These are phyloP conservation scores for Empidonax traillii DNA, from an alignment of 2,113 vertebrate genomes.

Conservation along the genomic window DNA sequence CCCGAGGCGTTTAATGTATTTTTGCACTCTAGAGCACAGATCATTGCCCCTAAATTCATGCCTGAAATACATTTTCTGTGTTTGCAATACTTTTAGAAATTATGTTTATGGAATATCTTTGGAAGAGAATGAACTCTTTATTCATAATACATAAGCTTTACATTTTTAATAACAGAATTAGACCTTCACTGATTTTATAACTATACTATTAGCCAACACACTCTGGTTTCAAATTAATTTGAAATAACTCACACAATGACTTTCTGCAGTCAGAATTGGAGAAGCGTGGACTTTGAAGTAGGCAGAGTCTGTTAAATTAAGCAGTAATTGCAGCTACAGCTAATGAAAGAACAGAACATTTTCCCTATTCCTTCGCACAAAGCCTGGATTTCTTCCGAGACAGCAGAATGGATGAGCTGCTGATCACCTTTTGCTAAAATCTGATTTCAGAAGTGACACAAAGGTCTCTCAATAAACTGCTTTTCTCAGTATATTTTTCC, in stretches of 20 bases:
- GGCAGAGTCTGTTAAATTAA: constrained; percentile 57
- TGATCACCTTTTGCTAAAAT: not conserved
- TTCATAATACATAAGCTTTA: constrained; percentile 72
- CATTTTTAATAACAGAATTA: constrained; percentile 74
- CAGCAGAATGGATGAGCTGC: not conserved
- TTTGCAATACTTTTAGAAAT: constrained; percentile 53
- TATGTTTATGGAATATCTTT: constrained; percentile 66
- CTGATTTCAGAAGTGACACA: not conserved
- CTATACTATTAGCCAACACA: constrained; percentile 47
- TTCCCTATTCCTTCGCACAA: not conserved
- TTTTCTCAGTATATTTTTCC: not conserved
- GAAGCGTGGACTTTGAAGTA: constrained; percentile 48
- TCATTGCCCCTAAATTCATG: not conserved
- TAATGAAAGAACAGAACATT: constrained; percentile 30
- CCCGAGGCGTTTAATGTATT: not conserved
- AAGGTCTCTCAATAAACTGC: not conserved
- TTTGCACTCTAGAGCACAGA: not conserved
- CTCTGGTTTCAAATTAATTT: constrained; percentile 56
- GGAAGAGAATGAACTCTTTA: constrained; percentile 52
- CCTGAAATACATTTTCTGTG: constrained; percentile 10
- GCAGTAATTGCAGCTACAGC: constrained; percentile 5
- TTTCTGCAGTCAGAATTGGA: constrained; percentile 37
- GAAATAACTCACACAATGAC: constrained; percentile 48
- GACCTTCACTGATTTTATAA: constrained; percentile 65
- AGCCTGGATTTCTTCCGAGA: not conserved